Percentiles rank a stretch among this genome's conserved stretches.
phyloP scores from a whole-genome alignment of 1,140 invertebrate species.

The Platyura marginata region DNA sequence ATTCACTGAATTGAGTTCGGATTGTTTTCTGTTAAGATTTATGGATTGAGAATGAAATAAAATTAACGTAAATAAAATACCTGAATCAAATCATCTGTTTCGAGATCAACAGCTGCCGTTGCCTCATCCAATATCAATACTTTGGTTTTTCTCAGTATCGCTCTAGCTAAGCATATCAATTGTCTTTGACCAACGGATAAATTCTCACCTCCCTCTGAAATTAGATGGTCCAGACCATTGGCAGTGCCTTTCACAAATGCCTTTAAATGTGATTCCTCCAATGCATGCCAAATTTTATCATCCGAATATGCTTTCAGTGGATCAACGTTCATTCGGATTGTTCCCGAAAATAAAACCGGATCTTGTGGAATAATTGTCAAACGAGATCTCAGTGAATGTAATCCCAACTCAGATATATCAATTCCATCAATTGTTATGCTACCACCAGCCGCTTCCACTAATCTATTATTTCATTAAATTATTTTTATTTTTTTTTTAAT shows the following conservation, averaged over 20 bases:
- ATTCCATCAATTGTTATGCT: conserved; percentile 37
- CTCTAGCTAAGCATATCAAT: conserved; percentile 41
- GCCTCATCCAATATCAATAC: conserved; percentile 36
- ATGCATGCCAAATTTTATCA: conserved; percentile 38
- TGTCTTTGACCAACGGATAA: conserved; percentile 52
- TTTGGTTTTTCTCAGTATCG: conserved; percentile 43
- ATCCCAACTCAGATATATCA: conserved; percentile 31
- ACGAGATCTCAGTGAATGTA: conserved; percentile 33
- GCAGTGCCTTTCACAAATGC: conserved; percentile 18
- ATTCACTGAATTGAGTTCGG: conserved; percentile 67
- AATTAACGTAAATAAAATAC: too few relatives aligned
- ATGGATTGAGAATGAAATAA: too few relatives aligned
- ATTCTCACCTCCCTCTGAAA: conserved; percentile 39
- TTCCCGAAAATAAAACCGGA: conserved; percentile 39
- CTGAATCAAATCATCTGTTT: neutral
- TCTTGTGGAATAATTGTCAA: conserved; percentile 44
- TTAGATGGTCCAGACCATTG: conserved; percentile 29
- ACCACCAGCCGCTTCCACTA: conserved; percentile 45
- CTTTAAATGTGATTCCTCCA: conserved; percentile 34
- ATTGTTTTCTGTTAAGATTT: too few relatives aligned
- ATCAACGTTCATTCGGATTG: conserved; percentile 32
- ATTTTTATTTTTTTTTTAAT: too few relatives aligned
- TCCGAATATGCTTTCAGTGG: conserved; percentile 38
- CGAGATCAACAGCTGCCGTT: conserved; percentile 28
- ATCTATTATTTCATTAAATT: too few relatives aligned